Evolutionary conservation across 2,797 vertebrate species (phyloP).

Genomic region (Bradypodion pumilum): DNA sequence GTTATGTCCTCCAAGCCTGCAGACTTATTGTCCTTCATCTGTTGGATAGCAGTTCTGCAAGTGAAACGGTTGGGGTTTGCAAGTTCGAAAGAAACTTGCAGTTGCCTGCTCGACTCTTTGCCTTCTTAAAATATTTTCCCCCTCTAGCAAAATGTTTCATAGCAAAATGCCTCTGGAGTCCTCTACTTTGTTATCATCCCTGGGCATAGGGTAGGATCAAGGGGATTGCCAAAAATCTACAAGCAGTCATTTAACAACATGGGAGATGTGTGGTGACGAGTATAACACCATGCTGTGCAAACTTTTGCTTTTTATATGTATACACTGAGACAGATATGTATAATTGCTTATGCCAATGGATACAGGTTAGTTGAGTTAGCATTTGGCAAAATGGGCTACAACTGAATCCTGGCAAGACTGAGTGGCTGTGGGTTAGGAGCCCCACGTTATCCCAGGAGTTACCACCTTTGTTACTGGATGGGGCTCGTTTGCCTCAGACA

Average conservation of each 20-base stretch:
- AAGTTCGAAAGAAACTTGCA: slow-evolving; percentile 4
- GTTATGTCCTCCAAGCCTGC: too few species aligned
- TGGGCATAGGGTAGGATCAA: not conserved
- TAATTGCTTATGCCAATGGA: not conserved
- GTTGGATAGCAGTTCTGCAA: not conserved
- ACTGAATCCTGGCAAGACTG: too few species aligned
- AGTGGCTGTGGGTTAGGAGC: too few species aligned
- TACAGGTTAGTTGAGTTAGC: not conserved
- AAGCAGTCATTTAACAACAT: not conserved
- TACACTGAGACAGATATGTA: not conserved
- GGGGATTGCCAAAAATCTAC: not conserved
- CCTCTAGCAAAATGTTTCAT: not conserved
- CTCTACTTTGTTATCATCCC: not conserved
- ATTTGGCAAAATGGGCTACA: not conserved
- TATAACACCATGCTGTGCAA: too few species aligned
- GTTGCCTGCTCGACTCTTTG: not conserved
- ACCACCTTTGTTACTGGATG: too few species aligned
- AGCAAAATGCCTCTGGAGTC: slow-evolving; percentile 2
- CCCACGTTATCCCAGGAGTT: too few species aligned
- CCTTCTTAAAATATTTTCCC: slow-evolving; percentile 1
- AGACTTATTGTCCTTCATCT: too few species aligned
- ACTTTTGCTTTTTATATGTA: not conserved
- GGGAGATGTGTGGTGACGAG: too few species aligned
- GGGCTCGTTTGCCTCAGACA: too few species aligned
- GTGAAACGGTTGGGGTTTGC: not conserved